Percentiles rank a stretch among this genome's conserved stretches.
These are phyloP conservation scores for Caenorhabditis virilis DNA, from an alignment of 2,888 invertebrate species.

Conservation along the genomic window DNA sequence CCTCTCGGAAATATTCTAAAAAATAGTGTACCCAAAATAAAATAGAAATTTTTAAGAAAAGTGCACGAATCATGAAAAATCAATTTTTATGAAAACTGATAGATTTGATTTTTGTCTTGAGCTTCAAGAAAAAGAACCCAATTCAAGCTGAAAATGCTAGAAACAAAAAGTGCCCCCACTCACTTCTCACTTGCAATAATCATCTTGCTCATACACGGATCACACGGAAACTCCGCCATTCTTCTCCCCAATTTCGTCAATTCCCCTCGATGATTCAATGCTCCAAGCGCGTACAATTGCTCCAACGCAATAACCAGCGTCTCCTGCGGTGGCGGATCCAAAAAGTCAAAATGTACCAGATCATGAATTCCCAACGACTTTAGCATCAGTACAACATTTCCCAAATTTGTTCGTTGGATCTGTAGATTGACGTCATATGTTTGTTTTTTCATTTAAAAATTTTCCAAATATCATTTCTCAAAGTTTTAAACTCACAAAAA, in stretches of 20 bases:
- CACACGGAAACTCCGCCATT: conserved; percentile 99
- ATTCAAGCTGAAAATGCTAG: too few relatives aligned
- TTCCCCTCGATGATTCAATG: conserved; percentile 93
- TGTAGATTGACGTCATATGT: conserved; percentile 30
- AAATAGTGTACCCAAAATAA: too few relatives aligned
- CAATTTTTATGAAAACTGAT: too few relatives aligned
- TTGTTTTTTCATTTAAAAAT: background rate
- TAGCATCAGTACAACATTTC: conserved; percentile 93
- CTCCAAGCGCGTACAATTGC: conserved; percentile 94
- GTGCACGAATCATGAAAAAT: too few relatives aligned
- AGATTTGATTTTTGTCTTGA: too few relatives aligned
- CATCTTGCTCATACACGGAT: conserved; percentile 99
- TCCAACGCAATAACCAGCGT: conserved; percentile 85
- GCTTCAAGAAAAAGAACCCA: too few relatives aligned
- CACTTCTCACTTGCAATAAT: conserved; percentile 88
- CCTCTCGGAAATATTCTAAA: too few relatives aligned
- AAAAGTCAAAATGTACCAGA: conserved; percentile 93
- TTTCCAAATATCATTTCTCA: background rate
- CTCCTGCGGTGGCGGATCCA: conserved; percentile 91
- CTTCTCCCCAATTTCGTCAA: conserved; percentile 91
- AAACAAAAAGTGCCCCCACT: too few relatives aligned
- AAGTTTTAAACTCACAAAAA: too few relatives aligned
- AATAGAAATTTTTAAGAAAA: too few relatives aligned
- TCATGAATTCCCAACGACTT: conserved; percentile 97
- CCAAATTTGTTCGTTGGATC: conserved; percentile 94